Evolutionary conservation across 2,797 vertebrate species (phyloP).

Genomic region (Anas bahamensis): DNA sequence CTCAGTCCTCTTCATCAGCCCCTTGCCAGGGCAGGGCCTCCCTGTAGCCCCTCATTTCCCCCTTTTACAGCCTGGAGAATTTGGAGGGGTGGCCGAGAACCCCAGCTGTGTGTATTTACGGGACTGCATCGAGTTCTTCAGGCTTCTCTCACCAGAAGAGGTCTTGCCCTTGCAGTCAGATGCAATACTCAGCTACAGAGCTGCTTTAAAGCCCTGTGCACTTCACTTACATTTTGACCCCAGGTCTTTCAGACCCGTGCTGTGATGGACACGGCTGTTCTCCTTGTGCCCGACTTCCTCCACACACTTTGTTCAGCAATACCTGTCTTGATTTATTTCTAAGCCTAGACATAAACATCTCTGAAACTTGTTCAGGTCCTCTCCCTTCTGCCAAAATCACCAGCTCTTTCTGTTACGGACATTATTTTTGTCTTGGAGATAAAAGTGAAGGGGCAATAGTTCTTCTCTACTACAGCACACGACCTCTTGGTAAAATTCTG

Average conservation of each 20-base stretch:
- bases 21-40: rapidly evolving
- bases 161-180: background rate
- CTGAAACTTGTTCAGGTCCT: background rate
- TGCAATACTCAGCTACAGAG: background rate
- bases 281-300: background rate
- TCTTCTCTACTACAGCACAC: background rate
- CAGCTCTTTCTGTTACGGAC: background rate
- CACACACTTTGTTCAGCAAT: background rate
- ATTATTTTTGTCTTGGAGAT: background rate
- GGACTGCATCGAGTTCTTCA: background rate
- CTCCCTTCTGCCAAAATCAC: background rate
- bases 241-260: background rate
- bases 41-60: background rate
- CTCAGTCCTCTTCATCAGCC: background rate
- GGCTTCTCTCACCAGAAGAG: background rate
- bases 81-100: background rate
- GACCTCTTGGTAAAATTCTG: background rate
- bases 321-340: conserved; percentile 22
- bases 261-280: background rate
- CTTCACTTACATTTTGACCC: background rate
- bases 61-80: background rate
- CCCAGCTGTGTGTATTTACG: rapidly evolving
- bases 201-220: background rate
- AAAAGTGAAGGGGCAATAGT: background rate
- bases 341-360: background rate